phyloP scores from a whole-genome alignment of 2,888 invertebrate genomes.

The Tolmerus cingulatus region DNA sequence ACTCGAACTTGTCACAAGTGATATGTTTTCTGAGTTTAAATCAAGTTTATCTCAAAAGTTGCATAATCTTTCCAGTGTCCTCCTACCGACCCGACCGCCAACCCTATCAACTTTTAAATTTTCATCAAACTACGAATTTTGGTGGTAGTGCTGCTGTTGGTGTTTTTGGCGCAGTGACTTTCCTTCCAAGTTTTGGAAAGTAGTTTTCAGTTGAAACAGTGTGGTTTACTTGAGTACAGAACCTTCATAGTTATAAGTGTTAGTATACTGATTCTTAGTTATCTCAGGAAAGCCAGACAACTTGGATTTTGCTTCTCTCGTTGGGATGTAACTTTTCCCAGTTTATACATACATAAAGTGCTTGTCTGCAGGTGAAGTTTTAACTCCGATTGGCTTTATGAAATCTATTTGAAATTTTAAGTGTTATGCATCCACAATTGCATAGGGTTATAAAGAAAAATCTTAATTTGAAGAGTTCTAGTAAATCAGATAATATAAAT shows the following conservation, averaged over 20 bases:
- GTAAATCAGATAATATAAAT: too few species aligned
- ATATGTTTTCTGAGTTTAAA: constrained; percentile 35
- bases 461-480: too few species aligned
- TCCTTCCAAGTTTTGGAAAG: constrained; percentile 1
- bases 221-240: not conserved
- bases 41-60: constrained; percentile 38
- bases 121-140: constrained; percentile 8
- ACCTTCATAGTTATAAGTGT: not conserved
- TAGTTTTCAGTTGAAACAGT: not conserved
- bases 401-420: not conserved
- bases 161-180: not conserved
- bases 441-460: not conserved
- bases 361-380: not conserved
- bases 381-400: not conserved
- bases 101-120: not conserved
- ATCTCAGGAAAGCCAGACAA: not conserved
- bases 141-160: not conserved
- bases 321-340: not conserved
- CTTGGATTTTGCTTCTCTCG: not conserved
- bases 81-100: not conserved
- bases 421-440: not conserved
- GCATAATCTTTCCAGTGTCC: not conserved
- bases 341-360: not conserved
- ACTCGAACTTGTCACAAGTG: constrained; percentile 20
- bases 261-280: not conserved